Percentiles rank a stretch among this genome's conserved stretches.
phyloP scores from a whole-genome alignment of 2,113 vertebrate species.

The Pionites leucogaster region DNA sequence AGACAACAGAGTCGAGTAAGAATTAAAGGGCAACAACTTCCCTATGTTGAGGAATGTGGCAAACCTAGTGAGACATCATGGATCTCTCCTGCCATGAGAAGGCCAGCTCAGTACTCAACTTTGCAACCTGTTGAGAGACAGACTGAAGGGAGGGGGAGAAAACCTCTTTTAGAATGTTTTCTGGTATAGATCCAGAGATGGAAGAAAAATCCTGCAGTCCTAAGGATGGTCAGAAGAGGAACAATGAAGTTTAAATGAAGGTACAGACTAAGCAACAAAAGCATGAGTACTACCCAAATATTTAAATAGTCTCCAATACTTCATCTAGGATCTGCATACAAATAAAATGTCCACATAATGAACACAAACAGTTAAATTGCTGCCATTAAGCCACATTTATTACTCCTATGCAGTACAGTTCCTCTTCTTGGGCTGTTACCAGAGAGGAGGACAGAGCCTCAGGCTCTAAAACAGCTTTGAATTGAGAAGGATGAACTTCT shows the following conservation, averaged over 20 bases:
- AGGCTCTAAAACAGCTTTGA: not conserved
- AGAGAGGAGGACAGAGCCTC: not conserved
- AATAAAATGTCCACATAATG: not conserved
- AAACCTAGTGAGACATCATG: not conserved
- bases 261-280: not conserved
- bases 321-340: not conserved
- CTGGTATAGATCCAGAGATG: not conserved
- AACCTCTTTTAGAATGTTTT: not conserved
- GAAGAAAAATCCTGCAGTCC: not conserved
- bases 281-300: not conserved
- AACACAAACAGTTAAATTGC: not conserved
- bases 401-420: not conserved
- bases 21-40: conserved; percentile 18
- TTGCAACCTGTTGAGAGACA: not conserved
- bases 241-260: not conserved
- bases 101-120: not conserved
- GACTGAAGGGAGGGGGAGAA: not conserved
- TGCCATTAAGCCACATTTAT: not conserved
- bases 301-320: not conserved
- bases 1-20: not conserved
- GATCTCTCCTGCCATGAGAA: not conserved
- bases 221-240: not conserved
- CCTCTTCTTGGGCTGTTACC: not conserved
- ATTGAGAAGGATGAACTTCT: not conserved
- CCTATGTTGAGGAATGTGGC: not conserved